Base-by-base conservation (phyloP, 2,888 invertebrate genomes). In the Hyposoter dolosus region DNA sequence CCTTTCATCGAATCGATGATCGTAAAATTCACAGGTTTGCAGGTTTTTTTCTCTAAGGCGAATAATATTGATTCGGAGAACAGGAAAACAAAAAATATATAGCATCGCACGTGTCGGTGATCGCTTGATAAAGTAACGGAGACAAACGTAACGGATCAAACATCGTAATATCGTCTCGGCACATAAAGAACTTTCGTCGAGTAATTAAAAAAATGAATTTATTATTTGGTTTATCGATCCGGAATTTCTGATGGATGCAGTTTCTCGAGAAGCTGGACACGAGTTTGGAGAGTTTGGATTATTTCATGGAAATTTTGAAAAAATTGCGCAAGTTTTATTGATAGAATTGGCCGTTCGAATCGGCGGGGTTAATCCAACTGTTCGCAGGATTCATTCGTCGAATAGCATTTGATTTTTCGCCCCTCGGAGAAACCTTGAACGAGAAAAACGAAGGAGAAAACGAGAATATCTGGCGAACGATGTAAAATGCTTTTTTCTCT, bases 371-470 rank as follows among this genome's bases (percentile, higher is more conserved):
- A 10, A 3, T 60, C 15, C 5, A 6, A 4, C 23, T 28, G 28
- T 60, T 60, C 15, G 15, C 28, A 60, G 60, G 28, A 60, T 15
- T 15, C 28, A 15, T 15, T 69, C 5, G 45, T 69, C 5, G 45
- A 71, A 50, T 47, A 2, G 47, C 9, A 3, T 32, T 47, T 7
- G 5, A n/a, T 71, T 71, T 50, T 71, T 50, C 47, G 47, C 28
- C 71, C 32, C 47, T 66, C 65, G 28, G 19, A 28, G 63, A 45
- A 65, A 60, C 84, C 71, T 84, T 77, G 65, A 60, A 66, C 47
- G 72, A 56, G 60, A 45, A 68, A 78, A 40, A 35, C 1, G 35
- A n/a, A 28, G n/a, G 45, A 81, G 56, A 65, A 77, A 76, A 68
- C 65, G 45, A 72, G 65, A 47, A 50, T 66, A 19, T 75, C 43